Evolutionary conservation across 2,797 vertebrate species (phyloP), one percentile per base, ranked within the genome.

Genomic region (Centropyge bicolor): DNA sequence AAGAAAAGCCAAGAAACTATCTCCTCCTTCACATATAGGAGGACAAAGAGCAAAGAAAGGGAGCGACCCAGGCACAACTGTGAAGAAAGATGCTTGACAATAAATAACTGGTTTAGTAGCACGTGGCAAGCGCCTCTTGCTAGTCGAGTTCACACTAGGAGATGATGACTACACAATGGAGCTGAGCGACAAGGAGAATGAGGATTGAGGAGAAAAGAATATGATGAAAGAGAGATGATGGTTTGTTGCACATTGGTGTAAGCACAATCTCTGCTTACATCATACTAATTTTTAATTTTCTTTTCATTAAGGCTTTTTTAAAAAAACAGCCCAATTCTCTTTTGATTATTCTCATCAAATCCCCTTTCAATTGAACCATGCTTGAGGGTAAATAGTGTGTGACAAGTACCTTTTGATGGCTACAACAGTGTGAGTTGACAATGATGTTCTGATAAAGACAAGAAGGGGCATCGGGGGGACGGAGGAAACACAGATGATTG

Each of bases 61-160:
- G 43, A 78, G 75, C 4, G 48, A 77, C 75, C 71, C 41, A 45
- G 70, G 70, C 57, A 61, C 1, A 31, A 61, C 64, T 78, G 76
- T 49, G 84, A 82, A 78, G 89, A 92, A 93, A 90, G 91, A 91
- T 54, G 74, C 65, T 46, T 3, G 43, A 86, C 52, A 92, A 87
- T 92, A 94, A 95, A 95, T 95, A 94, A 95, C 88, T 89, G 94
- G 94, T 90, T 92, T 92, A 91, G 93, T 86, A 88, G 88, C 89
- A 82, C 74, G 54, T 89, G 1, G 0, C 84, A 88, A 93, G 89
- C 84, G 90, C 83, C 27, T 31, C 27, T 93, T 48, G 86, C 90
- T 82, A 85, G 80, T 84, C 83, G 36, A 88, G 88, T 83, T 89
- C 89, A 78, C 91, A 92, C 89, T 91, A 80, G 91, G 91, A 92